Percentiles rank a stretch among this genome's conserved stretches.
Evolutionary conservation across 1,140 invertebrate species (phyloP).

Genomic region (Drosophila sp.): DNA sequence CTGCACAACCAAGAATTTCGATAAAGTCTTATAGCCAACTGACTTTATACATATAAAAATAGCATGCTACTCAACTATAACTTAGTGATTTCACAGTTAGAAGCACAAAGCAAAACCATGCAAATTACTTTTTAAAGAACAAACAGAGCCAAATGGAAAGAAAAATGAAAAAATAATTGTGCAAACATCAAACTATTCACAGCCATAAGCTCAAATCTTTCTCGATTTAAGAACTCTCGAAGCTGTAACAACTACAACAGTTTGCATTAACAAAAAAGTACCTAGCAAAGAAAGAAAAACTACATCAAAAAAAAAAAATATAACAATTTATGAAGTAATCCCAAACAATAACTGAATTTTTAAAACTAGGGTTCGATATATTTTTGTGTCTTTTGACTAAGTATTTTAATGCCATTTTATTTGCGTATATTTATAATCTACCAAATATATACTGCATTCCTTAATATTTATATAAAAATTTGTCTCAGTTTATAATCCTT

Average conservation of each 20-base stretch:
- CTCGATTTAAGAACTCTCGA: conserved; percentile 4
- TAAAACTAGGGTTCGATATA: no score
- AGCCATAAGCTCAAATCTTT: conserved; percentile 2
- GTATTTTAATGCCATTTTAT: no score
- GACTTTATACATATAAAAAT: not conserved
- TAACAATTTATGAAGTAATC: no score
- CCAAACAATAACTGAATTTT: no score
- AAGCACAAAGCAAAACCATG: conserved; percentile 39
- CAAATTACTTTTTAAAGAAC: conserved; percentile 50
- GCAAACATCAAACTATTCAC: conserved; percentile 19
- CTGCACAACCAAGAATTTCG: no score
- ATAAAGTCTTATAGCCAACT: no score
- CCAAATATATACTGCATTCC: no score
- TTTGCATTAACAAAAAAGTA: conserved; percentile 11
- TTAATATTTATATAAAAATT: no score
- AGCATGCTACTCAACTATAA: conserved; percentile 1
- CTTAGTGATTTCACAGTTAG: not conserved
- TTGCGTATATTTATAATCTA: no score
- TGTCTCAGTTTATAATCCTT: no score
- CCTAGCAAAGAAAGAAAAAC: not conserved
- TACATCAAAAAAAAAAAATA: no score
- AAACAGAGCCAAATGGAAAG: conserved; percentile 19
- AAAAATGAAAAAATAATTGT: conserved; percentile 29
- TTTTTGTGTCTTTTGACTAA: no score
- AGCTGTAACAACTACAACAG: conserved; percentile 38